phyloP scores from a whole-genome alignment of 1,140 invertebrate species.

The Dinothrombium tinctorium region DNA sequence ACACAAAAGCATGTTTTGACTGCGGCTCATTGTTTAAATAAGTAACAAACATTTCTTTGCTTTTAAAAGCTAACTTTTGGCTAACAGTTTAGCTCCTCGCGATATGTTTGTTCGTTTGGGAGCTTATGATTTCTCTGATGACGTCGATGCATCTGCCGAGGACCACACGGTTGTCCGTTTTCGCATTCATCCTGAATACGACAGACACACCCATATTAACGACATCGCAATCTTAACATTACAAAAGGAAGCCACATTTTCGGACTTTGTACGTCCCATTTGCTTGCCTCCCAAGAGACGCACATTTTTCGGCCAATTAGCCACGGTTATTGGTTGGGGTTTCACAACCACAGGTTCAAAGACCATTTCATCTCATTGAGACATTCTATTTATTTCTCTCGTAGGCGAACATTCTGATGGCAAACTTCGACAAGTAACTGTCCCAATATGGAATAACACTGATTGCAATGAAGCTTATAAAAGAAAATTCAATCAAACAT shows the following conservation, averaged over 20 bases:
- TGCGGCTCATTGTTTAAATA: too few relatives aligned
- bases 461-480: too few relatives aligned
- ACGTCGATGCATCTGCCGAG: background rate
- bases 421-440: background rate
- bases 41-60: too few relatives aligned
- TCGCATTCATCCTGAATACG: background rate
- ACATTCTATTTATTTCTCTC: background rate
- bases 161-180: background rate
- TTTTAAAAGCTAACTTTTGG: too few relatives aligned
- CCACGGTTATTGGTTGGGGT: conserved; percentile 3
- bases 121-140: background rate
- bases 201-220: background rate
- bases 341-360: background rate
- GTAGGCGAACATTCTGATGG: background rate
- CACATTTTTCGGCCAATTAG: background rate
- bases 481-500: conserved; percentile 23
- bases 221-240: background rate
- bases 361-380: too few relatives aligned
- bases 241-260: background rate
- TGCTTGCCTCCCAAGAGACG: background rate
- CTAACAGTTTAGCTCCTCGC: too few relatives aligned
- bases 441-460: background rate
- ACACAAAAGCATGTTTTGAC: too few relatives aligned
- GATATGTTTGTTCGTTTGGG: background rate
- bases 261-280: background rate